Base-by-base conservation (phyloP, 2,113 vertebrate genomes). In the Morphnarchus princeps region DNA sequence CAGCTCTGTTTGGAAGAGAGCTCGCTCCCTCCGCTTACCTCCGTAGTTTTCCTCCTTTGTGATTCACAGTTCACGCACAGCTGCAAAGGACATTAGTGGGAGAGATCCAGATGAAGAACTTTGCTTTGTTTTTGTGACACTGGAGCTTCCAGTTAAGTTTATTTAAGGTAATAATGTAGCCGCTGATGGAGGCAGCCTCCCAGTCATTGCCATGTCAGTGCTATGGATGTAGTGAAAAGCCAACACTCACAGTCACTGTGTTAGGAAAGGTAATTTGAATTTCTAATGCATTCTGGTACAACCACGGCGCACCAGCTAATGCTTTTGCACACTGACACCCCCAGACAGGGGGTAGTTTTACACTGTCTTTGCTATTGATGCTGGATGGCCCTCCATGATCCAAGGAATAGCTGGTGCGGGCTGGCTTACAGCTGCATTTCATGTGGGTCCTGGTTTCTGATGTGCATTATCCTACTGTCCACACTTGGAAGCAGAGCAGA, bases 31-130 rank as follows among this genome's bases (percentile, higher is more conserved):
- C 32, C 12, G 1, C 77, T 69, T 19, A 12, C 62, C 69, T 82
- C 36, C 0, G 0, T 31, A 34, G 17, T 32, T 84, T 61, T 47
- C 63, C 74, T 91, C 38, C 47, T 79, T 43, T 79, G 69, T 29
- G 81, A 52, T 82, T 93, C n/a, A n/a, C 78, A 38, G 63, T 12
- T 43, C 4, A 36, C 18, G 29, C 36, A 49, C 88, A 96, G 88
- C 96, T 95, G 95, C 72, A 84, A 92, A 96, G 63, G 34, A 55
- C 83, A 72, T 93, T 96, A 95, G 76, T 82, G 94, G 87, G 89
- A 87, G 65, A 74, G 31, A 71, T 95, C 83, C 93, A 95, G 87
- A 84, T 10, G 49, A 67, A 87, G 71, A 83, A 20, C 72, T 69
- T 36, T 4, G 11, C 78, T 69, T 90, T 69, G 73, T 24, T 89